Percentiles rank a stretch among this genome's conserved stretches.
Conservation (phyloP, 2,113 vertebrate species). For the Gopherus flavomarginatus region DNA sequence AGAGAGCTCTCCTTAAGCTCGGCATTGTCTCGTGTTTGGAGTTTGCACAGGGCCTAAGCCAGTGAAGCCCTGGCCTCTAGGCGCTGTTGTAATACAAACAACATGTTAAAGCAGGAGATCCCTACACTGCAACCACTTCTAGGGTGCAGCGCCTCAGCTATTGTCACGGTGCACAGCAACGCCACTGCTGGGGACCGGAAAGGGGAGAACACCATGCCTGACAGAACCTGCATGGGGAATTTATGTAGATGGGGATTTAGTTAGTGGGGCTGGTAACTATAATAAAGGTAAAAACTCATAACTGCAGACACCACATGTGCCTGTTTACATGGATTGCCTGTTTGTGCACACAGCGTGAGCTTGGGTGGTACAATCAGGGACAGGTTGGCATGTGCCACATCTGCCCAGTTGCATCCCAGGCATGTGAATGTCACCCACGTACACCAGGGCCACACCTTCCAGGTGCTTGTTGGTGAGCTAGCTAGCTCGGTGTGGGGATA, state of each 20-base stretch:
- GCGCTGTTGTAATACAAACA: neutral
- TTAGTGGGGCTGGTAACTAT: neutral
- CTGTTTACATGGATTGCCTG: neutral
- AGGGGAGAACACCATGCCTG: neutral
- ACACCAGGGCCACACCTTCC: neutral
- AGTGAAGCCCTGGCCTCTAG: neutral
- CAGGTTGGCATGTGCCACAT: too few species aligned
- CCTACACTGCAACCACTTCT: neutral
- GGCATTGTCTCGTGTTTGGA: neutral
- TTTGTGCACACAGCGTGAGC: neutral
- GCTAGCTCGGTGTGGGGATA: neutral
- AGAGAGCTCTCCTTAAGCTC: neutral
- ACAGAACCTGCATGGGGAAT: neutral
- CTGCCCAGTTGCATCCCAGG: neutral
- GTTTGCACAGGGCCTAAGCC: neutral
- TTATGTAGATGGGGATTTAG: too few species aligned
- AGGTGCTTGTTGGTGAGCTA: neutral
- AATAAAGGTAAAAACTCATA: neutral
- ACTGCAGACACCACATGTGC: neutral
- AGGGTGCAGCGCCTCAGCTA: neutral
- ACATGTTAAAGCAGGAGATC: neutral
- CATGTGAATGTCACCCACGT: neutral
- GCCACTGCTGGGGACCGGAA: accelerated
- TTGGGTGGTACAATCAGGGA: neutral
- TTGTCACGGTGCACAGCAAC: neutral